Base-by-base conservation (phyloP, 2,888 invertebrate genomes). In the Orchesellides sinensis region DNA sequence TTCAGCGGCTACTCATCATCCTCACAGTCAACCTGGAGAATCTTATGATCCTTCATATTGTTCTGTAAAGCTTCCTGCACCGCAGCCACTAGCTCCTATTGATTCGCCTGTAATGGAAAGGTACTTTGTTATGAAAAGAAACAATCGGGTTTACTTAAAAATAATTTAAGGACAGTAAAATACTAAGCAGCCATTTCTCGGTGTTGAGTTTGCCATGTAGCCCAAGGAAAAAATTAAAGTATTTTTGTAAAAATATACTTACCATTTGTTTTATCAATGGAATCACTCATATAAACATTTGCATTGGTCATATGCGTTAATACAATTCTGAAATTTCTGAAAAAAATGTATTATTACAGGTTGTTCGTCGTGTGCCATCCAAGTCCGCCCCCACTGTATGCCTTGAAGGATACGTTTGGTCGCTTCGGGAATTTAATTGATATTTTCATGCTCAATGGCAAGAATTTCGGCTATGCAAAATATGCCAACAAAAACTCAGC, bases 391-490 rank as follows among this genome's bases (percentile, higher is more conserved):
- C 94, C 96, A 0, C 91, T 94, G 87, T 93, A 94, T 81, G 94
- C 95, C 25, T 91, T 98, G 89, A 94, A 95, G 88, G 97, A 98
- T 90, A 93, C 96, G 21, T 98, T 98, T 90, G 96, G 96, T 88
- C 93, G 97, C 89, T 98, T 98, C 91, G 97, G 97, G 5, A 93
- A 95, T 89, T 92, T 98, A 10, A 96, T 97, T 79, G 97, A 96
- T 90, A 96, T 97, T 1, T 97, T 96, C 89, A 93, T 97, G 90
- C 91, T 98, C 87, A 94, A 94, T 63, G 95, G 96, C 89, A 95
- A 96, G 89, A 97, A 96, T 89, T 97, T 96, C 90, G 98, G 98
- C 0, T 98, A 96, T 90, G 97, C 96, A 5, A 96, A 96, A 89
- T 98, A 95, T 90, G 94, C 96, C 2, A 92, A 92, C 63, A 92